Evolutionary conservation across 2,888 invertebrate species (phyloP).

Genomic region (Campopleginae sp.): DNA sequence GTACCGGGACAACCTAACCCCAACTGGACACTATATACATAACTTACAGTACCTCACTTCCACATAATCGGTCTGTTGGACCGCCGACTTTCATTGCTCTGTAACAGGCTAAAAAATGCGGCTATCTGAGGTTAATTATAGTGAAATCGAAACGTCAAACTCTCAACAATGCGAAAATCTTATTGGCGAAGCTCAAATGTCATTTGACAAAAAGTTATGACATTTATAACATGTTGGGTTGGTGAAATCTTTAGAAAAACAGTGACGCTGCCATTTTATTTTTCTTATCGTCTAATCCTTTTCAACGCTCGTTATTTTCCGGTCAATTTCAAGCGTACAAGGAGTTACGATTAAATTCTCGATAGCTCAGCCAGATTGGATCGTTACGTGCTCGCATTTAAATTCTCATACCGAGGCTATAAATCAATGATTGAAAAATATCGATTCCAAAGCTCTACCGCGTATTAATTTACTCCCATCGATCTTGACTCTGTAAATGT

Average conservation of each 20-base stretch:
- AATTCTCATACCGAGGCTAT: slow-evolving; percentile 18
- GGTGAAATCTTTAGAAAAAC: neutral
- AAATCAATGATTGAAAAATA: slow-evolving; percentile 13
- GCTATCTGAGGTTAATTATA: too few species aligned
- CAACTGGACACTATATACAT: too few species aligned
- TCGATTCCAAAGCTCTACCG: slow-evolving; percentile 23
- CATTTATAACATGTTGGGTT: neutral
- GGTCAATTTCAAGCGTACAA: neutral
- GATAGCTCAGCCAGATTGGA: neutral
- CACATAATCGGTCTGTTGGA: too few species aligned
- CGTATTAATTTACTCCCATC: neutral
- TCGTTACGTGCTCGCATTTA: slow-evolving; percentile 18
- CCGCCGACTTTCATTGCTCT: too few species aligned
- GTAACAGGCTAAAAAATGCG: too few species aligned
- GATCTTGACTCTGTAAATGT: slow-evolving; percentile 38
- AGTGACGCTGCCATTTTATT: neutral
- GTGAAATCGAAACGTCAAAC: too few species aligned
- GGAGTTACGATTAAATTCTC: neutral
- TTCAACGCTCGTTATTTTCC: neutral
- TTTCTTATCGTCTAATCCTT: neutral
- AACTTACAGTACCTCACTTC: too few species aligned
- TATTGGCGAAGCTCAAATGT: too few species aligned
- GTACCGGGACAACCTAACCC: too few species aligned
- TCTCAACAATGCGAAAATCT: too few species aligned
- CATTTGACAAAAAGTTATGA: too few species aligned